Conservation (phyloP, 2,113 vertebrate species). For the Polypterus senegalus region DNA sequence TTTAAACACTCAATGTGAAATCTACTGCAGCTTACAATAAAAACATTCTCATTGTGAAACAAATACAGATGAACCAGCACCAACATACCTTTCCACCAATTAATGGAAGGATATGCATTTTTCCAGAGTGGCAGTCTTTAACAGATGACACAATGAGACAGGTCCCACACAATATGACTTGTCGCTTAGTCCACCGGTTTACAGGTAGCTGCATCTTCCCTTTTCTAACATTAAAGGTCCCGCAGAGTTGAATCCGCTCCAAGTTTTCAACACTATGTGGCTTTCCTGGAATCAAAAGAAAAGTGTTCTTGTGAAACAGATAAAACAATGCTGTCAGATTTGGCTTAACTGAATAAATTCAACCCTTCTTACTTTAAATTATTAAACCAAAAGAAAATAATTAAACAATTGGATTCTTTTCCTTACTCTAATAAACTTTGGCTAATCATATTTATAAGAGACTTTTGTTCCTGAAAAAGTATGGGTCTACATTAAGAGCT, state of each 20-base stretch:
- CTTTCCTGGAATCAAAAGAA: slow-evolving; percentile 65
- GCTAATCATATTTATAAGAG: too few relatives aligned
- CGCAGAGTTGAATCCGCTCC: slow-evolving; percentile 88
- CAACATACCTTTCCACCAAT: slow-evolving; percentile 86
- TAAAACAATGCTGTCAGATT: slow-evolving; percentile 13
- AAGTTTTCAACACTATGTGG: slow-evolving; percentile 74
- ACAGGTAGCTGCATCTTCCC: slow-evolving; percentile 95
- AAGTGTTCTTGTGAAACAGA: slow-evolving; percentile 1
- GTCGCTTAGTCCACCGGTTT: slow-evolving; percentile 87
- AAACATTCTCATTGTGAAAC: not conserved
- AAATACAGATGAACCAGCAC: not conserved
- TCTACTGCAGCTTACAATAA: not conserved
- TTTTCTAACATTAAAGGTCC: slow-evolving; percentile 89
- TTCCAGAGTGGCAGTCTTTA: slow-evolving; percentile 85
- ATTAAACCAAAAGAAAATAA: not conserved
- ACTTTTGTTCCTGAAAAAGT: too few relatives aligned
- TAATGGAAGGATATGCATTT: slow-evolving; percentile 95
- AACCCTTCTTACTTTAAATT: not conserved
- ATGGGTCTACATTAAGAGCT: too few relatives aligned
- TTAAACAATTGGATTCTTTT: not conserved
- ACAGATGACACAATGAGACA: slow-evolving; percentile 95
- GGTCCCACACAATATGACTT: slow-evolving; percentile 93
- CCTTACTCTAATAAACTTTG: too few relatives aligned
- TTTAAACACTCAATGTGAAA: too few relatives aligned
- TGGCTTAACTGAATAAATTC: too few relatives aligned